A percentile compares a stretch with the other conserved stretches of the same genome.
Evolutionary conservation across 2,113 vertebrate species (phyloP).

Genomic region (Nymphicus hollandicus): DNA sequence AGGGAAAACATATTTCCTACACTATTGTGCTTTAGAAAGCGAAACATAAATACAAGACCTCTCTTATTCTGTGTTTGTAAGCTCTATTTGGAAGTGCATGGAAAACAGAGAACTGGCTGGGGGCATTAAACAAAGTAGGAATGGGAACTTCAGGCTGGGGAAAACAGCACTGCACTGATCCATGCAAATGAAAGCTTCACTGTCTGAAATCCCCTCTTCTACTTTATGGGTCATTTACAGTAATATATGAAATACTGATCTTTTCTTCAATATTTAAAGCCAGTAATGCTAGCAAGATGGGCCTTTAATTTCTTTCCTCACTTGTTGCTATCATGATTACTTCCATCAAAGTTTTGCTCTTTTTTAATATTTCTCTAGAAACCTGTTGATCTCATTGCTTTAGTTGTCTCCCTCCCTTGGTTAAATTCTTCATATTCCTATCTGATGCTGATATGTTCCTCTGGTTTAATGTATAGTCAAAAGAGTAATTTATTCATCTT

Average conservation of each 20-base stretch:
- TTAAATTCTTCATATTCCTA: conserved; percentile 12
- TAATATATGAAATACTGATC: neutral
- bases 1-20: neutral
- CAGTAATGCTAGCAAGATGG: neutral
- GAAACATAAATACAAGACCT: neutral
- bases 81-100: neutral
- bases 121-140: neutral
- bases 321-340: neutral
- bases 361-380: neutral
- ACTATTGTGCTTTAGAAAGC: neutral
- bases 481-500: conserved; percentile 36
- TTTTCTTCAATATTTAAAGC: neutral
- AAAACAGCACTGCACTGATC: neutral
- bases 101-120: neutral
- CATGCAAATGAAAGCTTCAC: neutral
- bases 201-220: neutral
- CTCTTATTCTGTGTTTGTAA: neutral
- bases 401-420: neutral
- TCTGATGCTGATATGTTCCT: conserved; percentile 29
- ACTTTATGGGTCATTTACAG: neutral
- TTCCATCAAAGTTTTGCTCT: neutral
- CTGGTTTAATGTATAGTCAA: conserved; percentile 15
- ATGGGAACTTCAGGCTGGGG: neutral
- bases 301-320: neutral
- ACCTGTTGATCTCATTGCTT: conserved; percentile 7